Evolutionary conservation across 2,888 invertebrate species (phyloP).

Genomic region (Lottia gigantea): DNA sequence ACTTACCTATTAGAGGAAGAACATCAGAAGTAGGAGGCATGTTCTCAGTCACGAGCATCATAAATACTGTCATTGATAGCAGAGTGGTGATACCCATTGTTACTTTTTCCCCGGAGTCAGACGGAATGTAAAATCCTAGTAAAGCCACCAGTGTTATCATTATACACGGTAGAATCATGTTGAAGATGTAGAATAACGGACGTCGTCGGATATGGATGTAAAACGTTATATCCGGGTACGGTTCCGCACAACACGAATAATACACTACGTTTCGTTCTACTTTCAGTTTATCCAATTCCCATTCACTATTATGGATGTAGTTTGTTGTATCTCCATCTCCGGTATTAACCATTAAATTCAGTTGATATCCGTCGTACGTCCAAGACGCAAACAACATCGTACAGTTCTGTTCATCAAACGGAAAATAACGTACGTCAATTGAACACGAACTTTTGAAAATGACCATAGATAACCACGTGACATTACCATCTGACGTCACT

Average conservation of each 20-base stretch:
- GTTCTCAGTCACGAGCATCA: slow-evolving; percentile 72
- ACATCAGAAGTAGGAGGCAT: slow-evolving; percentile 73
- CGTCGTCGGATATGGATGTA: slow-evolving; percentile 70
- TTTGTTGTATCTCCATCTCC: slow-evolving; percentile 87
- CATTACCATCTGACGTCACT: slow-evolving; percentile 71
- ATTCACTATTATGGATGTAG: slow-evolving; percentile 92
- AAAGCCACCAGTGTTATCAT: slow-evolving; percentile 72
- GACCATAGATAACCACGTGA: slow-evolving; percentile 73
- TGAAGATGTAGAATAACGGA: slow-evolving; percentile 72
- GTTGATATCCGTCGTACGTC: slow-evolving; percentile 71
- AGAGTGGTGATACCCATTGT: slow-evolving; percentile 72
- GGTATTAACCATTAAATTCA: slow-evolving; percentile 67
- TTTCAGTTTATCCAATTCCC: slow-evolving; percentile 75
- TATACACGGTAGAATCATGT: slow-evolving; percentile 72
- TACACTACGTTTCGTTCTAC: slow-evolving; percentile 72
- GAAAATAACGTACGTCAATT: slow-evolving; percentile 73
- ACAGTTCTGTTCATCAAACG: slow-evolving; percentile 73
- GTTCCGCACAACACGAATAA: slow-evolving; percentile 69
- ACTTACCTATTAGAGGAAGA: slow-evolving; percentile 71
- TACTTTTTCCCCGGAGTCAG: slow-evolving; percentile 71
- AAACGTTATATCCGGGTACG: slow-evolving; percentile 72
- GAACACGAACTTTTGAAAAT: slow-evolving; percentile 72
- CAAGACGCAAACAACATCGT: slow-evolving; percentile 72
- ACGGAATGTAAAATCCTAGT: slow-evolving; percentile 73
- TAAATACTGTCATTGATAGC: slow-evolving; percentile 73